A percentile compares a stretch with the other conserved stretches of the same genome.
phyloP scores from a whole-genome alignment of 2,888 invertebrate species.

The Thumatha senex region DNA sequence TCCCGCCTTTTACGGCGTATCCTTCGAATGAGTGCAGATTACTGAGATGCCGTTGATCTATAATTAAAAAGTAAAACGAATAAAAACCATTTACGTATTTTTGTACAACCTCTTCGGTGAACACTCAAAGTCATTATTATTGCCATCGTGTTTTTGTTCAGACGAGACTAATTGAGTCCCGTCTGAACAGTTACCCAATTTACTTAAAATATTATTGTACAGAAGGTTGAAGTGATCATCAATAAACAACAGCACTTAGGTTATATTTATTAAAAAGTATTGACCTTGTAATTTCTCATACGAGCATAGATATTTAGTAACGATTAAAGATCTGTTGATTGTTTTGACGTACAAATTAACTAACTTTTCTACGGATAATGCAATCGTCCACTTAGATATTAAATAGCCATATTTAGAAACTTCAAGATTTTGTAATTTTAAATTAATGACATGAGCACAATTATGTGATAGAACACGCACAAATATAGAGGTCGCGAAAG shows the following conservation, averaged over 20 bases:
- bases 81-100: neutral
- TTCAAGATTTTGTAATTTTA: neutral
- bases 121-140: neutral
- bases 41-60: no score
- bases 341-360: slow-evolving; percentile 6
- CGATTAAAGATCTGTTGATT: neutral
- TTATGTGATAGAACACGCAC: no score
- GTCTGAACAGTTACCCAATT: slow-evolving; percentile 3
- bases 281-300: neutral
- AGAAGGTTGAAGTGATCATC: slow-evolving; percentile 2
- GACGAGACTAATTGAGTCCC: neutral
- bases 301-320: neutral
- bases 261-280: neutral
- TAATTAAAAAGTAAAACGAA: neutral
- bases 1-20: no score
- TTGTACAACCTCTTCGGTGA: neutral
- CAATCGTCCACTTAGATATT: neutral
- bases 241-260: neutral
- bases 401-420: neutral
- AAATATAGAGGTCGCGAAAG: no score
- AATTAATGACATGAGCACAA: no score
- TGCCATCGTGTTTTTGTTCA: neutral
- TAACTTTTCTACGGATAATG: neutral
- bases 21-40: no score
- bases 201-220: slow-evolving; percentile 6